Conservation (phyloP, 2,797 vertebrate species). For the Pempheris klunzingeri region DNA sequence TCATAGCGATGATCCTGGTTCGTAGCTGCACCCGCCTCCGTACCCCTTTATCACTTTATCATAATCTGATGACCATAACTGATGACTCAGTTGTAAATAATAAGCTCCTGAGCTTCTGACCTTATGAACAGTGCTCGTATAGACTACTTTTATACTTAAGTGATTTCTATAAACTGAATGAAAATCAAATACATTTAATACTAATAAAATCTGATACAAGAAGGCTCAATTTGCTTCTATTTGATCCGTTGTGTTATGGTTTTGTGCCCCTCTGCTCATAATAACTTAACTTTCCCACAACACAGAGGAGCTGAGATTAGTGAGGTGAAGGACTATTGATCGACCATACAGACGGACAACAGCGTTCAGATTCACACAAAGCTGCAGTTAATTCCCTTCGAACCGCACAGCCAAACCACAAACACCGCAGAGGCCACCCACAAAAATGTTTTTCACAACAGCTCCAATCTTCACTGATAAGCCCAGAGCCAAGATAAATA, state of each 20-base stretch:
- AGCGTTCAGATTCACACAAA: slow-evolving; percentile 46
- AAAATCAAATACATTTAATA: too few species aligned
- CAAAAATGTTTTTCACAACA: slow-evolving; percentile 82
- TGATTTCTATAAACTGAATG: too few species aligned
- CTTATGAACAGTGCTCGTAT: too few species aligned
- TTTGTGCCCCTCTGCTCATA: background rate
- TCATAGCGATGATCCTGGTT: too few species aligned
- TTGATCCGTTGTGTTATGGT: background rate
- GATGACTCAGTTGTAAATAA: too few species aligned
- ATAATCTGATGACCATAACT: too few species aligned
- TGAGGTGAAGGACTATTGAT: slow-evolving; percentile 8
- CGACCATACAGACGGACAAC: slow-evolving; percentile 4
- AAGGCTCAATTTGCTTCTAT: background rate
- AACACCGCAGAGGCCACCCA: slow-evolving; percentile 78
- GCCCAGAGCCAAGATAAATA: slow-evolving; percentile 83
- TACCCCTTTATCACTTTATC: too few species aligned
- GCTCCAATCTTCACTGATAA: slow-evolving; percentile 82
- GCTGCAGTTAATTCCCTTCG: slow-evolving; percentile 44
- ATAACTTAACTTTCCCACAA: background rate
- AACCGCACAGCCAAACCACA: slow-evolving; percentile 57
- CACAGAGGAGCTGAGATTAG: background rate
- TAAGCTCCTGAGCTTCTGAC: too few species aligned
- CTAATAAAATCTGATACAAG: too few species aligned
- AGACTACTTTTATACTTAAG: too few species aligned
- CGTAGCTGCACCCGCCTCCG: too few species aligned